These are phyloP conservation scores for Tricholauxania praeusta DNA, from an alignment of 2,888 invertebrate genomes.

Conservation along the genomic window DNA sequence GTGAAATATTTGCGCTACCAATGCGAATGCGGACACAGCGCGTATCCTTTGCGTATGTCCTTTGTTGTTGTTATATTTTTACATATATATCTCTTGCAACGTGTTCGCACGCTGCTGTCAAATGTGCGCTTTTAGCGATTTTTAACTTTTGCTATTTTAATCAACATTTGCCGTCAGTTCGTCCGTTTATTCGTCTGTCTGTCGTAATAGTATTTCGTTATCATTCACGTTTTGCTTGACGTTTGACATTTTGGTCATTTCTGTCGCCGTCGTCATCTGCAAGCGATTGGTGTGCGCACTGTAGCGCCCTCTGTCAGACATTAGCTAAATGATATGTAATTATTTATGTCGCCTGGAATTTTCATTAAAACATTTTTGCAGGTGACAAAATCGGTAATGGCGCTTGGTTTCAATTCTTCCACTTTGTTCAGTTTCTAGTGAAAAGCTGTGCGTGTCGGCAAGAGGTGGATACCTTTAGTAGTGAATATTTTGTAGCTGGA, in stretches of 20 bases:
- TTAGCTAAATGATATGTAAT: conserved; percentile 33
- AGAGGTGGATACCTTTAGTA: neutral
- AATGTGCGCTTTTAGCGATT: conserved; percentile 24
- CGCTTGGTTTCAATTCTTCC: neutral
- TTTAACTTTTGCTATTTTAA: conserved; percentile 28
- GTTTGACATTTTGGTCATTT: too few relatives aligned
- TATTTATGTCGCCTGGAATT: conserved; percentile 30
- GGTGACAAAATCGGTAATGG: conserved; percentile 19
- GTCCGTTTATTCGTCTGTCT: too few relatives aligned
- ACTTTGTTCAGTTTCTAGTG: neutral
- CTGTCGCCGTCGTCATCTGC: neutral
- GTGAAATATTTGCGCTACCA: conserved; percentile 22
- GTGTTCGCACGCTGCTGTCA: conserved; percentile 17
- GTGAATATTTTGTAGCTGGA: neutral
- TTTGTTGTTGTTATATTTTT: too few relatives aligned
- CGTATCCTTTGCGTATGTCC: too few relatives aligned
- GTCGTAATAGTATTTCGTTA: too few relatives aligned
- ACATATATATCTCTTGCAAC: too few relatives aligned
- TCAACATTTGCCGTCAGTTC: conserved; percentile 19
- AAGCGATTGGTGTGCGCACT: neutral
- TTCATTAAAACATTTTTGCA: conserved; percentile 30
- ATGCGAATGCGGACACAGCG: conserved; percentile 1
- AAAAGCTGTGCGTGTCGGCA: neutral
- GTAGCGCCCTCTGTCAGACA: conserved; percentile 16
- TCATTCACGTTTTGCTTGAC: too few relatives aligned